phyloP scores from a whole-genome alignment of 2,113 vertebrate species.

The Lethenteron camtschaticum region DNA sequence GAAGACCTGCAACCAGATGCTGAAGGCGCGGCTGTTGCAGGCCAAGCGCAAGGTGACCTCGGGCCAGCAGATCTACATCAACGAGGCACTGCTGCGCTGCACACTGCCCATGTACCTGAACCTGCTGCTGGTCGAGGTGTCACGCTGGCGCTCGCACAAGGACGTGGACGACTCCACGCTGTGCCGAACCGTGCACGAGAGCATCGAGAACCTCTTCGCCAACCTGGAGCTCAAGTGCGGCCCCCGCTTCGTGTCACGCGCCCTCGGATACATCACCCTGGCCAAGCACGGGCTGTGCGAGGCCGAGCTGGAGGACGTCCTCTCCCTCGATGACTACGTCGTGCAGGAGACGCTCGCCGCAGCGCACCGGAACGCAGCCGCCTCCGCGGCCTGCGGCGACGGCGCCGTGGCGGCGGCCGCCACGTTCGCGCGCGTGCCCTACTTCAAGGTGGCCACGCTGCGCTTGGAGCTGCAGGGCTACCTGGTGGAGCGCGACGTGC shows the following conservation, averaged over 20 bases:
- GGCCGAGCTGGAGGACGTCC: constrained; percentile 77
- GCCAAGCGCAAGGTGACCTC: constrained; percentile 93
- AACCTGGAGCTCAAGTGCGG: constrained; percentile 69
- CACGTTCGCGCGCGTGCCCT: constrained; percentile 46
- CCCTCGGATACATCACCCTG: constrained; percentile 88
- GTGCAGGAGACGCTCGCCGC: constrained; percentile 50
- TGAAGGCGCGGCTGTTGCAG: constrained; percentile 73
- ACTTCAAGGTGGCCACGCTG: constrained; percentile 59
- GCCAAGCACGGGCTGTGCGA: constrained; percentile 75
- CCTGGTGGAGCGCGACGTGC: constrained; percentile 70
- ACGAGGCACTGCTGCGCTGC: constrained; percentile 79
- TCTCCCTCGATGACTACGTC: constrained; percentile 82
- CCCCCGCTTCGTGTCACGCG: constrained; percentile 53
- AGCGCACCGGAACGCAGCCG: constrained; percentile 40
- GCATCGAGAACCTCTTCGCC: constrained; percentile 85
- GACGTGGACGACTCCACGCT: constrained; percentile 80
- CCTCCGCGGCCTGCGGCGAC: background rate
- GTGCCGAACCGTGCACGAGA: constrained; percentile 77
- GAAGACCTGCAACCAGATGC: constrained; percentile 84
- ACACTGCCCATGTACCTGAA: constrained; percentile 96
- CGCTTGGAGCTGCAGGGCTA: constrained; percentile 83
- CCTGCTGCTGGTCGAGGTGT: constrained; percentile 77
- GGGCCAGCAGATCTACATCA: constrained; percentile 94
- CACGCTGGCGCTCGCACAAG: constrained; percentile 82
- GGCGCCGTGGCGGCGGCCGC: background rate